These are phyloP conservation scores for Drosophila sordidula DNA, from an alignment of 2,888 invertebrate genomes.

Conservation along the genomic window DNA sequence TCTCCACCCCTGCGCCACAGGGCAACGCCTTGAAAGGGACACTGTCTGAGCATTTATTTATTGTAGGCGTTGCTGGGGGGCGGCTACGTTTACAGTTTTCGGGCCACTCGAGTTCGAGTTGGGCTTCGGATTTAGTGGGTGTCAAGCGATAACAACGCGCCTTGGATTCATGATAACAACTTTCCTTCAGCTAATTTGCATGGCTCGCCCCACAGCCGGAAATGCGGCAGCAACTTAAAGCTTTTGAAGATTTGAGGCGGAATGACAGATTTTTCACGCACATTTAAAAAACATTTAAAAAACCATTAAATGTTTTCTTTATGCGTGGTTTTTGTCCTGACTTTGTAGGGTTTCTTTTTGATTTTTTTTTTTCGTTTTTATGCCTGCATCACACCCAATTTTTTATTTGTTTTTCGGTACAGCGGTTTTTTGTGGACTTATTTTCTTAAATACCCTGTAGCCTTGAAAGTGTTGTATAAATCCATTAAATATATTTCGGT, in stretches of 20 bases:
- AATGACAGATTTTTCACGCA: constrained; percentile 72
- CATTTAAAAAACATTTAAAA: constrained; percentile 84
- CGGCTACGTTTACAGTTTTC: constrained; percentile 50
- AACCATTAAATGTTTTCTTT: constrained; percentile 78
- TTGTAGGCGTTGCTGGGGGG: constrained; percentile 64
- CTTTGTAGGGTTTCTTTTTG: constrained; percentile 12
- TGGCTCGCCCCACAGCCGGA: constrained; percentile 42
- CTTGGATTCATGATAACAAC: constrained; percentile 75
- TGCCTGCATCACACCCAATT: constrained; percentile 64
- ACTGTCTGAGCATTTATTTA: constrained; percentile 62
- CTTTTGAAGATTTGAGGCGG: constrained; percentile 32
- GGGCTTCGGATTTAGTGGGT: constrained; percentile 48
- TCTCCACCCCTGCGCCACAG: not conserved
- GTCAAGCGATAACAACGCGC: constrained; percentile 52
- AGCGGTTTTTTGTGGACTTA: constrained; percentile 2
- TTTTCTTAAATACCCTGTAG: constrained; percentile 10
- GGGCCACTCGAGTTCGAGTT: constrained; percentile 37
- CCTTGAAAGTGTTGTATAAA: no score
- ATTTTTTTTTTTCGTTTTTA: constrained; percentile 30
- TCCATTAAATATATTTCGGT: no score
- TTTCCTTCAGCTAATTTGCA: constrained; percentile 79
- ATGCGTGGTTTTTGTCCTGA: constrained; percentile 23
- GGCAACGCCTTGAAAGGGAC: constrained; percentile 55
- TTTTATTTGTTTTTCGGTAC: constrained; percentile 48
- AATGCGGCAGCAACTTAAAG: constrained; percentile 59